phyloP scores from a whole-genome alignment of 2,113 vertebrate genomes.

The Ellobius talpinus region DNA sequence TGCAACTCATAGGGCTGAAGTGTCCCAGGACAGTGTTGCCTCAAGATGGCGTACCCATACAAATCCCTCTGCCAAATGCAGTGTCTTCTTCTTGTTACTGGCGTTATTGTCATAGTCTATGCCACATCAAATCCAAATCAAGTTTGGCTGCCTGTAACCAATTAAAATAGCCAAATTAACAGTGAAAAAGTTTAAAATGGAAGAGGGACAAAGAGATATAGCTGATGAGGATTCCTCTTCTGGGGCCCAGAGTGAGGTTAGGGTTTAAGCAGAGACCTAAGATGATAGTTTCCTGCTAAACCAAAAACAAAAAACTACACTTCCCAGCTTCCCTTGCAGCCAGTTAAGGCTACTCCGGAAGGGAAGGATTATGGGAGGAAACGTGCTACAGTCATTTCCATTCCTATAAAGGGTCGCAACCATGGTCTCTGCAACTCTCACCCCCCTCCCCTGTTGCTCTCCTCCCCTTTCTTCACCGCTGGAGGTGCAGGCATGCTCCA shows the following conservation, averaged over 20 bases:
- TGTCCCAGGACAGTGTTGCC: rapidly evolving
- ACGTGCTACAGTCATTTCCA: not conserved
- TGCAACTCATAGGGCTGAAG: not conserved
- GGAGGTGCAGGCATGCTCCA: not conserved
- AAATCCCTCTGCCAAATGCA: not conserved
- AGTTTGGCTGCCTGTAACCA: not conserved
- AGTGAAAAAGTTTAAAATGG: not conserved
- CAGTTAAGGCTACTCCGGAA: not conserved
- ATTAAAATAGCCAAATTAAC: not conserved
- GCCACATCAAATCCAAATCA: not conserved
- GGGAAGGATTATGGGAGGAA: not conserved
- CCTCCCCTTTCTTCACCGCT: too few species aligned
- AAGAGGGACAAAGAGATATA: not conserved
- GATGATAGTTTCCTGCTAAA: not conserved
- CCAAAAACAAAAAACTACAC: not conserved
- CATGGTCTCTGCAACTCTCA: too few species aligned
- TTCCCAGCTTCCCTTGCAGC: not conserved
- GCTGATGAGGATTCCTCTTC: not conserved
- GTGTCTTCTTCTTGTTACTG: not conserved
- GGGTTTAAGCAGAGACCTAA: not conserved
- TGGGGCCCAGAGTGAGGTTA: not conserved
- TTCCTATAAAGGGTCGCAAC: not conserved
- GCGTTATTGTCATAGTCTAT: not conserved
- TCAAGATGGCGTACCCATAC: not conserved
- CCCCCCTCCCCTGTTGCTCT: too few species aligned